Conservation (phyloP, 1,140 invertebrate genomes). For the Atta texana region DNA sequence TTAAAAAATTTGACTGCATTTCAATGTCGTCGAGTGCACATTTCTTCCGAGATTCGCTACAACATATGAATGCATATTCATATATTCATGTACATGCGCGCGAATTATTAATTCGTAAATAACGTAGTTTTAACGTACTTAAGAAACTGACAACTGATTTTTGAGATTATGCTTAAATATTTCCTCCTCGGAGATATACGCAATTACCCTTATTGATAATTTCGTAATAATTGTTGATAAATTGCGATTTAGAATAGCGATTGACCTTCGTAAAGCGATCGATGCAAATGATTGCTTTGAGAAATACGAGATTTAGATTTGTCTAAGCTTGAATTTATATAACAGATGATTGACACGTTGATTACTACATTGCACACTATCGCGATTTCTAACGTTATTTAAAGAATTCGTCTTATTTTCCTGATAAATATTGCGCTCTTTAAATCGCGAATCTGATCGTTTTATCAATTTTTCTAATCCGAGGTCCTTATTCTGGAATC, state of each 20-base stretch:
- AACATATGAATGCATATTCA: conserved; percentile 20
- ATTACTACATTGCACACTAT: conserved; percentile 19
- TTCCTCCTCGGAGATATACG: conserved; percentile 25
- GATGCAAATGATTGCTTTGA: conserved; percentile 11
- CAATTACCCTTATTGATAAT: conserved; percentile 51
- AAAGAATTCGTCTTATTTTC: not conserved
- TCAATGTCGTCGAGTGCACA: conserved; percentile 4
- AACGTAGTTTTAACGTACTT: conserved; percentile 52
- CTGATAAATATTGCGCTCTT: not conserved
- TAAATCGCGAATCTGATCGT: not conserved
- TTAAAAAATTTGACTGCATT: conserved; percentile 34
- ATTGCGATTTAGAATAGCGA: conserved; percentile 50
- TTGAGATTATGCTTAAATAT: conserved; percentile 44
- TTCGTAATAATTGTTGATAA: conserved; percentile 47
- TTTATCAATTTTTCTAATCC: conserved; percentile 7
- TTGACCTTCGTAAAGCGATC: conserved; percentile 30
- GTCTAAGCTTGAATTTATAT: conserved; percentile 44
- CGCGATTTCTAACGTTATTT: conserved; percentile 5
- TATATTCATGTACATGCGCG: conserved; percentile 32
- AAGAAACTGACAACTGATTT: conserved; percentile 34
- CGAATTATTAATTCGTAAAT: conserved; percentile 17
- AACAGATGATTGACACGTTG: conserved; percentile 29
- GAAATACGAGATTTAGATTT: conserved; percentile 6
- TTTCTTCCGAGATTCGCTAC: not conserved
- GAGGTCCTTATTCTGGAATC: conserved; percentile 25